Evolutionary conservation across 2,888 invertebrate genomes (phyloP).

Genomic region (Drosophila mimica): DNA sequence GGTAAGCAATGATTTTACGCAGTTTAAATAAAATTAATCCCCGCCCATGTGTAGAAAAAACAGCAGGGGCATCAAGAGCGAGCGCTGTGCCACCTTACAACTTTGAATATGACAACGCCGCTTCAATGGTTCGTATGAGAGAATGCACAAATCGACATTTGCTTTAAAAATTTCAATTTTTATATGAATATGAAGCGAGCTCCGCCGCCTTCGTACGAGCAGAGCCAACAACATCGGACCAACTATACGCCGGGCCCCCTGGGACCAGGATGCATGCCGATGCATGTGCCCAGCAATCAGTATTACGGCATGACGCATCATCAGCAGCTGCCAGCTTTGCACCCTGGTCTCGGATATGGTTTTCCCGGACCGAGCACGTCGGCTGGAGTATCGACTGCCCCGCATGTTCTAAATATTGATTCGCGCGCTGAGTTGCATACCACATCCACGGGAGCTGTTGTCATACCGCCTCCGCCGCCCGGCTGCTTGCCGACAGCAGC

Average conservation of each 20-base stretch:
- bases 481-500: slow-evolving; percentile 83
- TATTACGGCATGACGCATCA: slow-evolving; percentile 78
- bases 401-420: slow-evolving; percentile 64
- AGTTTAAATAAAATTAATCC: background rate
- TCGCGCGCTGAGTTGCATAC: slow-evolving; percentile 76
- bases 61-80: slow-evolving; percentile 5
- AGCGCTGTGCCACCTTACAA: slow-evolving; percentile 57
- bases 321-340: slow-evolving; percentile 58
- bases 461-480: slow-evolving; percentile 84
- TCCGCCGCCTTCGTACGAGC: slow-evolving; percentile 84
- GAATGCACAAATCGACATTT: background rate
- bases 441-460: slow-evolving; percentile 73
- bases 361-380: slow-evolving; percentile 69
- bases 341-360: slow-evolving; percentile 47
- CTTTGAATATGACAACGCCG: slow-evolving; percentile 41
- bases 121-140: slow-evolving; percentile 58
- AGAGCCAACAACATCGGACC: slow-evolving; percentile 70
- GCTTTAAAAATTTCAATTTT: background rate
- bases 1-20: slow-evolving; percentile 24
- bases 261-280: slow-evolving; percentile 26
- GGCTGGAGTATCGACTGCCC: slow-evolving; percentile 57
- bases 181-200: slow-evolving; percentile 66
- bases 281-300: slow-evolving; percentile 59
- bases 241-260: slow-evolving; percentile 24
- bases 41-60: slow-evolving; percentile 21